phyloP scores from a whole-genome alignment of 2,797 vertebrate genomes.

The Falco concolor region DNA sequence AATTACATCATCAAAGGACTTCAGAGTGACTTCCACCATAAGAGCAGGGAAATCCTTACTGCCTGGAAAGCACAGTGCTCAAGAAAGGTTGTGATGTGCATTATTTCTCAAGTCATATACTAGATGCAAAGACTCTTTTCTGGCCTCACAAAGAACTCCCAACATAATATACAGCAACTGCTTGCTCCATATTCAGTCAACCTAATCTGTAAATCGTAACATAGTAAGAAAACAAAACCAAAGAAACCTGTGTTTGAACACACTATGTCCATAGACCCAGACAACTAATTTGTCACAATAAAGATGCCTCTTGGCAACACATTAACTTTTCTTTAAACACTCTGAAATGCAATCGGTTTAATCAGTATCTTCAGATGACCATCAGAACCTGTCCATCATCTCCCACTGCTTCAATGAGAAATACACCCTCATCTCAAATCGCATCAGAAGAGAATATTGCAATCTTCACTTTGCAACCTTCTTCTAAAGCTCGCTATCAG shows the following conservation, averaged over 20 bases:
- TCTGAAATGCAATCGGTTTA: neutral
- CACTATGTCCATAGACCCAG: neutral
- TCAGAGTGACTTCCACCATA: neutral
- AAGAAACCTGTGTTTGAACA: neutral
- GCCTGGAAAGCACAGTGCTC: neutral
- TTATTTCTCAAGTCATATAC: neutral
- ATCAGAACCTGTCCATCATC: neutral
- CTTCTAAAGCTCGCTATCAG: neutral
- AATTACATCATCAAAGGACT: neutral
- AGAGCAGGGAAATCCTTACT: neutral
- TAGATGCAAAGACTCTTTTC: neutral
- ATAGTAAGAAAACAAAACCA: neutral
- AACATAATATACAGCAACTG: neutral
- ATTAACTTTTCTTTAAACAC: neutral
- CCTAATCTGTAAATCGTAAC: neutral
- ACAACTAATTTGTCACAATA: neutral
- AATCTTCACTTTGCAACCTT: neutral
- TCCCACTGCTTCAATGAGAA: neutral
- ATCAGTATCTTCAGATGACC: neutral
- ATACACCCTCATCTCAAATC: neutral
- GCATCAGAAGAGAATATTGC: neutral
- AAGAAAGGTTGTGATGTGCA: neutral
- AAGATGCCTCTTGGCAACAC: neutral
- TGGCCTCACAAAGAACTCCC: neutral
- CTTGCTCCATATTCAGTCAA: neutral